A percentile compares a stretch with the other conserved stretches of the same genome.
phyloP scores from a whole-genome alignment of 2,888 invertebrate genomes.

The Sipha maydis region DNA sequence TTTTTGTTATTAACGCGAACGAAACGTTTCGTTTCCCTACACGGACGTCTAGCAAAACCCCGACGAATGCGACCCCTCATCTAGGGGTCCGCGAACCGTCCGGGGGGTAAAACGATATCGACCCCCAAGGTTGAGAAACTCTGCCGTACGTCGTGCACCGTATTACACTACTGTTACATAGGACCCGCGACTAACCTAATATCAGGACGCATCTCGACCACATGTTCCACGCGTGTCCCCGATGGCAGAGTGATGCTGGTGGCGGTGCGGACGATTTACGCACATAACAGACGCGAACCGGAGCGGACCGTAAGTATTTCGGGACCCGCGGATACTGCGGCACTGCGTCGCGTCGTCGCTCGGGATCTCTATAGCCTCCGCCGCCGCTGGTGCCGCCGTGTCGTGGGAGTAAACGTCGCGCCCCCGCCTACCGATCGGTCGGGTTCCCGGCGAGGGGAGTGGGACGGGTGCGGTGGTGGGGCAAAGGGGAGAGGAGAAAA shows the following conservation, averaged over 20 bases:
- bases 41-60: too few relatives aligned
- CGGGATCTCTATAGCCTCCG: conserved; percentile 38
- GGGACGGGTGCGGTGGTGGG: neutral
- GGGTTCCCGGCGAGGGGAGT: conserved; percentile 19
- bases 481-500: conserved; percentile 8
- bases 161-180: too few relatives aligned
- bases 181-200: conserved; percentile 26
- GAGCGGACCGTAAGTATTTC: conserved; percentile 58
- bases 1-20: too few relatives aligned
- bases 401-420: conserved; percentile 52
- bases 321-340: conserved; percentile 61
- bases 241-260: conserved; percentile 22
- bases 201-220: conserved; percentile 59
- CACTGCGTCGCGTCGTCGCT: conserved; percentile 48
- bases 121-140: too few relatives aligned
- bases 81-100: too few relatives aligned
- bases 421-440: conserved; percentile 18
- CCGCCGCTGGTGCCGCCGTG: conserved; percentile 8
- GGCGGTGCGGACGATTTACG: conserved; percentile 54
- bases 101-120: too few relatives aligned
- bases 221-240: conserved; percentile 53
- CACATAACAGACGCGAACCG: conserved; percentile 58
- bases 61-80: too few relatives aligned
- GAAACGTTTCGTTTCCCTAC: too few relatives aligned
- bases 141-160: too few relatives aligned